Conservation (phyloP, 2,797 vertebrate genomes). For the Taenioides sp. region DNA sequence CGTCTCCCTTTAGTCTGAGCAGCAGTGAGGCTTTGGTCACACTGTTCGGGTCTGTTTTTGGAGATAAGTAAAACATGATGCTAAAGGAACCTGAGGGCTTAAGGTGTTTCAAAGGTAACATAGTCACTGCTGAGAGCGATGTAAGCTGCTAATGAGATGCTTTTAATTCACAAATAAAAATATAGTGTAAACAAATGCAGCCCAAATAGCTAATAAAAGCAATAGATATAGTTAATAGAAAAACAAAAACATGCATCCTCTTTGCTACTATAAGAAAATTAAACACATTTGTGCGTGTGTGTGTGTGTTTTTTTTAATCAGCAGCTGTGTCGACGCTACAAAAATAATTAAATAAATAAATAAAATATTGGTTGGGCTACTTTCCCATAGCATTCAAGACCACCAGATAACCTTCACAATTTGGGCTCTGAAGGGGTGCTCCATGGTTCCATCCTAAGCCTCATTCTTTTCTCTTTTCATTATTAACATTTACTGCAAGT, state of each 20-base stretch:
- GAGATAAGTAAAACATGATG: constrained; percentile 46
- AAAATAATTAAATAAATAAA: no score
- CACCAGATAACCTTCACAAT: not conserved
- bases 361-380: not conserved
- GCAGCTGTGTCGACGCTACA: no score
- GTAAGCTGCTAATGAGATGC: not conserved
- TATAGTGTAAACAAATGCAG: not conserved
- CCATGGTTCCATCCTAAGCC: not conserved
- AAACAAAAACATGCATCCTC: not conserved
- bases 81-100: constrained; percentile 15
- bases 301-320: no score
- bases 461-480: not conserved
- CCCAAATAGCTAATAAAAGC: not conserved
- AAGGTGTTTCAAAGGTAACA: constrained; percentile 40
- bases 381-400: not conserved
- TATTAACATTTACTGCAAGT: not conserved
- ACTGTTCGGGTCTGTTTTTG: constrained; percentile 33
- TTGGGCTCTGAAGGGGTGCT: not conserved
- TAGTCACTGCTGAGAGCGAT: constrained; percentile 18
- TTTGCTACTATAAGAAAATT: no score
- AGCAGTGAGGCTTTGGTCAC: constrained; percentile 45
- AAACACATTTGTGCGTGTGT: no score
- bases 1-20: constrained; percentile 48
- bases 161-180: not conserved
- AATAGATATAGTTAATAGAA: not conserved